These are phyloP conservation scores for Oscheius myriophilus DNA, from an alignment of 2,888 invertebrate genomes.

Conservation along the genomic window DNA sequence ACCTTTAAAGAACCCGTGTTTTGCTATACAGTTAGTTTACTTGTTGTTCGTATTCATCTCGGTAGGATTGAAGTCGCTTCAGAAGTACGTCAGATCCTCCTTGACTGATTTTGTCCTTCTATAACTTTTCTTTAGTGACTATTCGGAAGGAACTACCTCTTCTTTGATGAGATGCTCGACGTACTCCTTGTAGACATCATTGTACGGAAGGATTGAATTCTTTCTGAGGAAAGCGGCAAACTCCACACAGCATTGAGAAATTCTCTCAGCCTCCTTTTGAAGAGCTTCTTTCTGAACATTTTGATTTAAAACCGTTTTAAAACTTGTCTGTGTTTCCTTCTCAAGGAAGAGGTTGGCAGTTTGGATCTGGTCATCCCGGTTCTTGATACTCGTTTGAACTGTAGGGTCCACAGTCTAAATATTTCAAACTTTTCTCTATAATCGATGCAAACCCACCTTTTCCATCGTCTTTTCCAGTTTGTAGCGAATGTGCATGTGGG, in stretches of 20 bases:
- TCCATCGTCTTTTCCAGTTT: constrained; percentile 1
- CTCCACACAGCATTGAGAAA: constrained; percentile 1
- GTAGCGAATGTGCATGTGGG: constrained; percentile 24
- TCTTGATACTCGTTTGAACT: constrained; percentile 7
- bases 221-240: constrained; percentile 29
- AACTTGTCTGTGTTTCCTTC: constrained; percentile 1
- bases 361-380: background rate
- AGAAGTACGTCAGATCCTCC: constrained; percentile 10
- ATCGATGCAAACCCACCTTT: background rate
- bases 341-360: background rate
- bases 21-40: background rate
- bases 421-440: background rate
- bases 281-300: constrained; percentile 12
- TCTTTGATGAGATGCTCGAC: constrained; percentile 33
- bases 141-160: constrained; percentile 22
- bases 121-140: background rate
- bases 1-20: background rate
- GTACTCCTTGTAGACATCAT: constrained; percentile 36
- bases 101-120: constrained; percentile 15
- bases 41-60: constrained; percentile 21
- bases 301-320: background rate
- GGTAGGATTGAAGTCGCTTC: constrained; percentile 1
- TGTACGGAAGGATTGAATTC: constrained; percentile 34
- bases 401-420: constrained; percentile 1
- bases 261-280: constrained; percentile 8